Percentiles rank a stretch among this genome's conserved stretches.
Evolutionary conservation across 2,888 invertebrate genomes (phyloP).

Genomic region (Meiosimyza decipiens): DNA sequence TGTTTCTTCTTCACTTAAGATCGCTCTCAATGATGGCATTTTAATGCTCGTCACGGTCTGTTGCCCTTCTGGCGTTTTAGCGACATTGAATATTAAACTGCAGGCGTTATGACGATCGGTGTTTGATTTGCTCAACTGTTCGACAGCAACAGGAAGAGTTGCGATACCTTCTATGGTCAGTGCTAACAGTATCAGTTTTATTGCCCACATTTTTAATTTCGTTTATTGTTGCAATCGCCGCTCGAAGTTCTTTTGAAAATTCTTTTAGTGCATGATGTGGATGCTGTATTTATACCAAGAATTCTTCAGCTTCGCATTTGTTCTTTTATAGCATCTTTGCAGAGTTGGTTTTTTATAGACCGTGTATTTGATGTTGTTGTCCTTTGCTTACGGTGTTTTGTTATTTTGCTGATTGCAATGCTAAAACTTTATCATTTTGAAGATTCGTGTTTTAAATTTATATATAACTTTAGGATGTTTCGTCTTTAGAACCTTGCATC

Average conservation of each 20-base stretch:
- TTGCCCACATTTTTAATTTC: constrained; percentile 3
- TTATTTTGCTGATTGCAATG: neutral
- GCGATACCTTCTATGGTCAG: neutral
- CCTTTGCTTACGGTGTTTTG: neutral
- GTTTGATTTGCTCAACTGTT: neutral
- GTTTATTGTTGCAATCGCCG: neutral
- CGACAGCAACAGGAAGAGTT: neutral
- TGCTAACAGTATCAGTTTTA: neutral
- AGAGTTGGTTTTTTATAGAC: neutral
- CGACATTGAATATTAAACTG: constrained; percentile 13
- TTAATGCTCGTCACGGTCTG: neutral
- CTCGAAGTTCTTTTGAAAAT: constrained; percentile 6
- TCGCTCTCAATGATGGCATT: neutral
- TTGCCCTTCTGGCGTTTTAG: neutral
- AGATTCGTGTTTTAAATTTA: too few relatives aligned
- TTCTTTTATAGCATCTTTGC: neutral
- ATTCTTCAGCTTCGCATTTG: neutral
- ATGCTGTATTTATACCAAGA: constrained; percentile 21
- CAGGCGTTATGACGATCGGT: constrained; percentile 9
- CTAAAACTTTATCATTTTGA: too few relatives aligned
- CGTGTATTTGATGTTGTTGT: neutral
- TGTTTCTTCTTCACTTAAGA: neutral
- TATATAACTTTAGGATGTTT: too few relatives aligned
- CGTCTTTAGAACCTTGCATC: too few relatives aligned
- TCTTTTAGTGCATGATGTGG: neutral